Evolutionary conservation across 2,888 invertebrate species (phyloP).

Genomic region (Trichopria drosophilae): DNA sequence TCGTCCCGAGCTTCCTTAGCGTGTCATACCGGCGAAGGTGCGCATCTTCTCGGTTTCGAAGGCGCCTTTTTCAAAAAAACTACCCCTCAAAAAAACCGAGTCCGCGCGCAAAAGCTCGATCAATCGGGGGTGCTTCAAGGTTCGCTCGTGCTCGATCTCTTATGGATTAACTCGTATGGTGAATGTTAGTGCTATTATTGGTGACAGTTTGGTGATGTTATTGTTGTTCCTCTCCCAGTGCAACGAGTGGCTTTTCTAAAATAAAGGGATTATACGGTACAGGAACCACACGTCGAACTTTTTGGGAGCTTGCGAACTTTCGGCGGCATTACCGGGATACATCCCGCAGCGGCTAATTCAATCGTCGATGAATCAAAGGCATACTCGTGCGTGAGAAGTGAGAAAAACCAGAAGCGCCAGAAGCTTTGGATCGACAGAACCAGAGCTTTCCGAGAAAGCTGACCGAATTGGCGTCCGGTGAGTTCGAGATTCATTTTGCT

Average conservation of each 20-base stretch:
- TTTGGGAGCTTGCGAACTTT: background rate
- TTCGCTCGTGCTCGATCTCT: no score
- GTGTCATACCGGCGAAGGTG: conserved; percentile 42
- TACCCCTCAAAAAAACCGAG: no score
- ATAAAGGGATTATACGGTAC: no score
- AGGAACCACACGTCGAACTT: background rate
- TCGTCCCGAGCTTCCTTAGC: conserved; percentile 52
- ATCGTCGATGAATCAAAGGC: conserved; percentile 10
- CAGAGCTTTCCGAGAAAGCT: conserved; percentile 37
- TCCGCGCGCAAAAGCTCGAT: conserved; percentile 22
- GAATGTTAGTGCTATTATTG: no score
- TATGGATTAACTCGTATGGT: no score
- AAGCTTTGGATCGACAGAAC: conserved; percentile 12
- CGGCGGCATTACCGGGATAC: background rate
- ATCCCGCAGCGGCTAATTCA: background rate
- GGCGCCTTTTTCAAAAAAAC: no score
- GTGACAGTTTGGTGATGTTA: no score
- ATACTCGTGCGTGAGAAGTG: conserved; percentile 25
- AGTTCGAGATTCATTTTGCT: conserved; percentile 25
- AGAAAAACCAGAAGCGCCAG: conserved; percentile 43
- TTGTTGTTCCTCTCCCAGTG: no score
- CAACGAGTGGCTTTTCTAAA: no score
- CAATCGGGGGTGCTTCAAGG: no score
- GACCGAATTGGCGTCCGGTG: conserved; percentile 33
- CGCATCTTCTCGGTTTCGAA: conserved; percentile 37